Evolutionary conservation across 2,797 vertebrate genomes (phyloP).

Genomic region (Acridotheres tristis): DNA sequence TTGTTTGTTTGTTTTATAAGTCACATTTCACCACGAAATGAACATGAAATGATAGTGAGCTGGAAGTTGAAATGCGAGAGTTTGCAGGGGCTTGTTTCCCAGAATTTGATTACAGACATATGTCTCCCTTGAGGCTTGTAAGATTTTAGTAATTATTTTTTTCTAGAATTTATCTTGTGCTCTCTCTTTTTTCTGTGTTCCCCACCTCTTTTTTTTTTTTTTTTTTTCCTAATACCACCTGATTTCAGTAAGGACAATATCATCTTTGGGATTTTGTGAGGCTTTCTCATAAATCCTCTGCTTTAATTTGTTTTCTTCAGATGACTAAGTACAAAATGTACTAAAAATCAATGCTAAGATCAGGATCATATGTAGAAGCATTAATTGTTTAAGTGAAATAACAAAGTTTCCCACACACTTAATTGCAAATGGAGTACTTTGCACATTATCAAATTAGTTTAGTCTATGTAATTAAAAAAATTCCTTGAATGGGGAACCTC

Average conservation of each 20-base stretch:
- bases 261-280: not conserved
- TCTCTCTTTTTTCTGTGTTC: not conserved
- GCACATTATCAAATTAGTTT: constrained; percentile 20
- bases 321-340: not conserved
- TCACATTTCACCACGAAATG: constrained; percentile 20
- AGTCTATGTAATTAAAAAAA: not conserved
- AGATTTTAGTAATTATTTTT: constrained; percentile 50
- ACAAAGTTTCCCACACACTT: not conserved
- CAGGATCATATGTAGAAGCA: not conserved
- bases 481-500: not conserved
- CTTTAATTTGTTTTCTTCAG: constrained; percentile 53
- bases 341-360: not conserved
- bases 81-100: constrained; percentile 47
- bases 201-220: not conserved
- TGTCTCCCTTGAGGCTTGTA: constrained; percentile 42
- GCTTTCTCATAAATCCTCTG: constrained; percentile 29
- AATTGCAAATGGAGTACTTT: constrained; percentile 12
- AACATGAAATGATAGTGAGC: constrained; percentile 22
- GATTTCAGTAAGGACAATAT: not conserved
- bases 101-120: constrained; percentile 59
- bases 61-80: constrained; percentile 45
- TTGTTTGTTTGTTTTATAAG: constrained; percentile 42
- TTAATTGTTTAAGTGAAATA: constrained; percentile 43
- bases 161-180: not conserved
- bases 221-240: not conserved